Percentiles rank a stretch among this genome's conserved stretches.
phyloP scores from a whole-genome alignment of 2,113 vertebrate species.

The Sander vitreus region DNA sequence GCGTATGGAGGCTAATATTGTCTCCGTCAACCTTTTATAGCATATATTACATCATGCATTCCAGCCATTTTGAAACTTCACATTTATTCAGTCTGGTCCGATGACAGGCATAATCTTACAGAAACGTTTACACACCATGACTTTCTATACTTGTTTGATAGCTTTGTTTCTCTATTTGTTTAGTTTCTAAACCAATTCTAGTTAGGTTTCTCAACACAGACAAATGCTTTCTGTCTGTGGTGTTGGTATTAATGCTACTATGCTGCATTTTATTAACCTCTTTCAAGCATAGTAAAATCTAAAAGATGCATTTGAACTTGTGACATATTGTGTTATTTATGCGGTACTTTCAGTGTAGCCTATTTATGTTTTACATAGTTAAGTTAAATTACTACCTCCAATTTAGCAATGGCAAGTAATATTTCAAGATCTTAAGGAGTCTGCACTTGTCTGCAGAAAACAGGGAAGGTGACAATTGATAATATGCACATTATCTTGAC shows the following conservation, averaged over 20 bases:
- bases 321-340: not conserved
- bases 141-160: constrained; percentile 1
- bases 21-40: constrained; percentile 41
- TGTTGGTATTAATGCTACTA: not conserved
- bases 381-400: not conserved
- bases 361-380: too few relatives aligned
- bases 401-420: not conserved
- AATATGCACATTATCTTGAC: not conserved
- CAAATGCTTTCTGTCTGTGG: not conserved
- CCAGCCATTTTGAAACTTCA: constrained; percentile 43
- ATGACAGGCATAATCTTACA: not conserved
- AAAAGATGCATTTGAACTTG: not conserved
- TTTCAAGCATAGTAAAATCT: not conserved
- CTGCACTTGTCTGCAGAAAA: not conserved
- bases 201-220: not conserved
- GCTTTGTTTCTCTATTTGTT: constrained; percentile 12
- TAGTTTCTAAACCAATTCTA: not conserved
- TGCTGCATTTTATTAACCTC: not conserved
- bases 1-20: constrained; percentile 34
- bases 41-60: constrained; percentile 52
- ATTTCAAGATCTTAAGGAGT: not conserved
- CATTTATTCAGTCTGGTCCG: constrained; percentile 12
- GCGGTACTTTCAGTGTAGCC: not conserved
- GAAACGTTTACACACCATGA: not conserved
- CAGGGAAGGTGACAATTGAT: not conserved